Percentiles rank a stretch among this genome's conserved stretches.
phyloP scores from a whole-genome alignment of 2,113 vertebrate species.

The Oxyruncus cristatus region DNA sequence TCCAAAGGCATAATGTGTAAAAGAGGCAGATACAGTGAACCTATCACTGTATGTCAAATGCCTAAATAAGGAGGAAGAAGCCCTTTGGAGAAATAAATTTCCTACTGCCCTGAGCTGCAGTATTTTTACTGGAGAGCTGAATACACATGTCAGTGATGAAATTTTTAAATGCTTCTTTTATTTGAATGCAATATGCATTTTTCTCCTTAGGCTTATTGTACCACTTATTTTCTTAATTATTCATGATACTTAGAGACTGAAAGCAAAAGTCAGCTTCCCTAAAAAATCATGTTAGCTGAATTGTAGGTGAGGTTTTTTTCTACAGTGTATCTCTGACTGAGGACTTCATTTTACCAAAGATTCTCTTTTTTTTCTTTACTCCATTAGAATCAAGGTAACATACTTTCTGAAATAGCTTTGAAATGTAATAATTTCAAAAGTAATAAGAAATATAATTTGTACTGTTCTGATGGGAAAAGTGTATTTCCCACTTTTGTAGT shows the following conservation, averaged over 20 bases:
- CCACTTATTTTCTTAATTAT: not conserved
- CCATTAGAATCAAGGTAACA: slow-evolving; percentile 1
- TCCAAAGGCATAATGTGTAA: slow-evolving; percentile 29
- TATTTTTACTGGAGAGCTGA: not conserved
- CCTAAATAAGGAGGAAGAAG: not conserved
- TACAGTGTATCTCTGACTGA: not conserved
- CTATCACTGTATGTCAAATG: slow-evolving; percentile 18
- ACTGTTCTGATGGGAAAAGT: not conserved
- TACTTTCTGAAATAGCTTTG: not conserved
- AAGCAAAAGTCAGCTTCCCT: not conserved
- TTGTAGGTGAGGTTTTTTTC: not conserved
- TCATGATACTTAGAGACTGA: not conserved
- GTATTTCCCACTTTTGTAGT: slow-evolving; percentile 13
- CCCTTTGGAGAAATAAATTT: not conserved
- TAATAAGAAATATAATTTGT: not conserved
- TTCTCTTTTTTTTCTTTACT: not conserved
- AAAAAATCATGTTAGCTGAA: not conserved
- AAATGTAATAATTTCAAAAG: not conserved
- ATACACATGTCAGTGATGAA: not conserved
- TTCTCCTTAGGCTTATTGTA: not conserved
- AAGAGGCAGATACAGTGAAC: slow-evolving; percentile 16
- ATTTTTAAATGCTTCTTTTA: not conserved
- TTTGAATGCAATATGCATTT: not conserved
- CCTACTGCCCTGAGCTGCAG: not conserved
- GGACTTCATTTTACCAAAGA: not conserved